Evolutionary conservation across 1,140 invertebrate species (phyloP), one percentile per base, ranked within the genome.

Genomic region (Anastrepha obliqua): DNA sequence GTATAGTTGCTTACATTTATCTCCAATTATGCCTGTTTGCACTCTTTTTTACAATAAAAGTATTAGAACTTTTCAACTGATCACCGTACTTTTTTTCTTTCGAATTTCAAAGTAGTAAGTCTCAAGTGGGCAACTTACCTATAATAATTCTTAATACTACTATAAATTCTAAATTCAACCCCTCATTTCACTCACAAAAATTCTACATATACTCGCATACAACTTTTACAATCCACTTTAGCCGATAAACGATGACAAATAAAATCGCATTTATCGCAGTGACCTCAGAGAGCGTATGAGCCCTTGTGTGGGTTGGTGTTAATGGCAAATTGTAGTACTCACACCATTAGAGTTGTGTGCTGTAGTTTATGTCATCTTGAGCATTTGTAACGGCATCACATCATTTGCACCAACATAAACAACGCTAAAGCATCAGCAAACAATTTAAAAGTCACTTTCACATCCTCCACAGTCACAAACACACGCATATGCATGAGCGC

Each of bases 361-460:
- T 55, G 20, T 42, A 51, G 47, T 55, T 81, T 81, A 81, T 81
- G 74, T 81, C 20, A 81, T 51, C 44, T 13, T 51, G 42, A 13
- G 70, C 70, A 74, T 58, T 55, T 81, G 47, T 55, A 81, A 81
- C 55, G 74, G 74, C 47, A 9, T 55, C 74, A 81, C 74, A 81
- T 81, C 74, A 81, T 55, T 81, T 81, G 74, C 74, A 81, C 74
- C 74, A 81, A 20, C 74, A 81, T 55, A 81, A 81, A 81, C 74
- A 81, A 55, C 74, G 55, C 74, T 55, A 58, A 81, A 81, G 42
- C 74, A 81, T 81, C 74, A 51, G n/a, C 74, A 81, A 81, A 81
- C 74, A 81, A 81, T 58, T 81, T 81, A 55, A 81, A 81, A 81
- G 74, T 81, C 74, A 55, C 17, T 9, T n/a, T 20, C 74, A 20